Conservation (phyloP, 2,888 invertebrate species). For the Lepidochitona cinerea region DNA sequence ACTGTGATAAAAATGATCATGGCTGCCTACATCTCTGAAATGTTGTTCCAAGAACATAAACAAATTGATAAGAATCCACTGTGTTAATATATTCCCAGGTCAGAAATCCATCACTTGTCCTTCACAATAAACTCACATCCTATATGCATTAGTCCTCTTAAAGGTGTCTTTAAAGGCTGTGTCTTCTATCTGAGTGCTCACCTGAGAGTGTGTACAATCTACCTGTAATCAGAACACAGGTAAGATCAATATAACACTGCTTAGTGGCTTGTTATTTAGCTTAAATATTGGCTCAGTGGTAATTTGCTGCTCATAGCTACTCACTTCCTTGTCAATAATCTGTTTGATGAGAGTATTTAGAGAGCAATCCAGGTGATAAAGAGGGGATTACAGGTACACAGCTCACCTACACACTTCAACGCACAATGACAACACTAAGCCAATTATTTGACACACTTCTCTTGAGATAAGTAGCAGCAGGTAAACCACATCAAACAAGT, state of each 20-base stretch:
- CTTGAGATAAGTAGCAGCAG: not conserved
- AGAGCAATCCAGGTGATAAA: conserved; percentile 4
- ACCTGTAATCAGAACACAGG: not conserved
- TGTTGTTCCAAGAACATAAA: too few relatives aligned
- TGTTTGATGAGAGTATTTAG: not conserved
- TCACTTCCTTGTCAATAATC: conserved; percentile 1
- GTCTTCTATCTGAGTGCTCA: not conserved
- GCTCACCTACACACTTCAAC: not conserved
- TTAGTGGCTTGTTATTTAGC: not conserved
- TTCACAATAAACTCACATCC: too few relatives aligned
- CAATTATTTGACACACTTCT: not conserved
- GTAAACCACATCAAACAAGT: conserved; percentile 5
- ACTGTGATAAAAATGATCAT: too few relatives aligned
- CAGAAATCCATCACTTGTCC: too few relatives aligned
- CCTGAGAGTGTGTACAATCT: not conserved
- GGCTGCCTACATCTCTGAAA: too few relatives aligned
- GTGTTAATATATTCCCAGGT: too few relatives aligned
- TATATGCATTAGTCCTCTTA: not conserved
- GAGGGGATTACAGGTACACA: conserved; percentile 1
- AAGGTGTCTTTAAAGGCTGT: not conserved
- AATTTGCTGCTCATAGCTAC: not conserved
- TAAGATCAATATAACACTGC: not conserved
- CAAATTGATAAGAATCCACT: too few relatives aligned
- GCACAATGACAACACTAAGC: not conserved
- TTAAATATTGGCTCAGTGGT: not conserved